Conservation (phyloP, 2,888 invertebrate species). For the Chloromyia formosa region DNA sequence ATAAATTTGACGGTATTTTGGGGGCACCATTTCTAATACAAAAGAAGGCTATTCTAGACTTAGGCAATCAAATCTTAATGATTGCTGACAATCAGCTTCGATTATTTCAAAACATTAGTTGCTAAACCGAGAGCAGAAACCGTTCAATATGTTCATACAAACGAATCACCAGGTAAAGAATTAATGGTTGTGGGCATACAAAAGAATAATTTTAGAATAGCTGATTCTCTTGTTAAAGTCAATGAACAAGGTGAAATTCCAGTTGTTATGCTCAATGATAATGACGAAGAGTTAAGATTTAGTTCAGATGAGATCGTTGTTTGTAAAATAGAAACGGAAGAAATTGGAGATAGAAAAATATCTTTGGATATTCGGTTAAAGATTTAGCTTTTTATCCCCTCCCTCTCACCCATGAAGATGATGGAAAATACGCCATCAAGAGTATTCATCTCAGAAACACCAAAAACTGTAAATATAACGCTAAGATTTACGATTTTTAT, state of each 20-base stretch:
- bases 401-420: no score
- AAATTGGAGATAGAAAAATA: not conserved
- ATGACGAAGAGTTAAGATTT: not conserved
- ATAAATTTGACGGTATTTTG: constrained; percentile 5
- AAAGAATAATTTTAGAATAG: not conserved
- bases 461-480: no score
- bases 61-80: not conserved
- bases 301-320: not conserved
- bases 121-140: not conserved
- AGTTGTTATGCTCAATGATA: not conserved
- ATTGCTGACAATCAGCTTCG: no score
- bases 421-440: no score
- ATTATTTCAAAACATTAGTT: no score
- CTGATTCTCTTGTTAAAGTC: not conserved
- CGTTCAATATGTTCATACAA: not conserved
- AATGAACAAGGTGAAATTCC: not conserved
- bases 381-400: no score
- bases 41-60: not conserved
- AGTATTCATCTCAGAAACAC: no score
- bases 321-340: not conserved
- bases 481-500: no score
- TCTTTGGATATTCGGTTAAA: no score
- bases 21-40: not conserved
- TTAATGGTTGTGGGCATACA: not conserved
- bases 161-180: not conserved